These are phyloP conservation scores for Globodera rostochiensis DNA, from an alignment of 1,140 invertebrate genomes.

Conservation along the genomic window DNA sequence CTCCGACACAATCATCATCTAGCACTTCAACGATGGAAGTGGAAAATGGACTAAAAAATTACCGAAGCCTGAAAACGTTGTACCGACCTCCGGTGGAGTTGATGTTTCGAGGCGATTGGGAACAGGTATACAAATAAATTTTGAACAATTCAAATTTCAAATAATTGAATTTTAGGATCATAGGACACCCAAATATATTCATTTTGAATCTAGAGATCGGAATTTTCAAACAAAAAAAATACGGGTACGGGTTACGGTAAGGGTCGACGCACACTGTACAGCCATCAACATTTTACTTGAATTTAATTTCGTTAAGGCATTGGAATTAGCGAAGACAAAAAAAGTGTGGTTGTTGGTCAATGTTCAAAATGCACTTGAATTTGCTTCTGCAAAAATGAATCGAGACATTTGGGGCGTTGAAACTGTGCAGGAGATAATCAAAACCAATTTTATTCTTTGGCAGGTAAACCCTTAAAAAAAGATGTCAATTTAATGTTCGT, in stretches of 20 bases:
- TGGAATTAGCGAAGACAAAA: constrained; percentile 70
- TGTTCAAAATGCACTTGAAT: constrained; percentile 77
- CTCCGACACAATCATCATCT: not conserved
- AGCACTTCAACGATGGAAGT: not conserved
- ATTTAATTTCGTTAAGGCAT: constrained; percentile 30
- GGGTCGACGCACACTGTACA: too few relatives aligned
- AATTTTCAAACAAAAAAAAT: too few relatives aligned
- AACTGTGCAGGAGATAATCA: constrained; percentile 74
- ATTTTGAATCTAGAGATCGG: too few relatives aligned
- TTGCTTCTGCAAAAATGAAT: constrained; percentile 75
- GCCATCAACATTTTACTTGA: not conserved
- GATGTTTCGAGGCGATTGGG: constrained; percentile 74
- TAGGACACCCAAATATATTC: too few relatives aligned
- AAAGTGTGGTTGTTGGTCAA: constrained; percentile 79
- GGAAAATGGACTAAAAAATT: not conserved
- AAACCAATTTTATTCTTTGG: constrained; percentile 78
- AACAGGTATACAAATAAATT: constrained; percentile 56
- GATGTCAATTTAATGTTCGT: constrained; percentile 55
- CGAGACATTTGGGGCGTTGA: constrained; percentile 77
- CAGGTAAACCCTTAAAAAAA: constrained; percentile 68
- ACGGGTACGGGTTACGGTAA: too few relatives aligned
- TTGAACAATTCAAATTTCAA: too few relatives aligned
- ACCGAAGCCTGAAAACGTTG: constrained; percentile 57
- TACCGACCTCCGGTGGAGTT: constrained; percentile 78
- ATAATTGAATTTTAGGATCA: too few relatives aligned